phyloP scores from a whole-genome alignment of 2,113 vertebrate genomes.

The Nesoenas mayeri region DNA sequence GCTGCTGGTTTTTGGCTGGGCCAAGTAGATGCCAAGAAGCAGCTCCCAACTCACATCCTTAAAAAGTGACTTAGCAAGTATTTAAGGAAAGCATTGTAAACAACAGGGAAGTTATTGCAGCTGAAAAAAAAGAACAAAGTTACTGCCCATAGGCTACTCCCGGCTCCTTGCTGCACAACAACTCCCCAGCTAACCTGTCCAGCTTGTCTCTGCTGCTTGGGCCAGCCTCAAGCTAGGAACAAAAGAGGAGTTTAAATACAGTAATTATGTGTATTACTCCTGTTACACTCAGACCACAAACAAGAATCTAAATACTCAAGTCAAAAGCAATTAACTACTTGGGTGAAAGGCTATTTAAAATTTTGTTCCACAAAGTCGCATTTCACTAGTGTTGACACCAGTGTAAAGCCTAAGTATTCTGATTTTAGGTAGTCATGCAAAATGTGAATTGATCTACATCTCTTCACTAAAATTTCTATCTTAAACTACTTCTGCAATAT shows the following conservation, averaged over 20 bases:
- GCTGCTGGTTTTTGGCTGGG: not conserved
- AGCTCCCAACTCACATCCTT: not conserved
- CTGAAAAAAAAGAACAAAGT: not conserved
- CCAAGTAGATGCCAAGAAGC: not conserved
- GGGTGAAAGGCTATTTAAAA: not conserved
- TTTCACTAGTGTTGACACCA: not conserved
- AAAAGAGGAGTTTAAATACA: not conserved
- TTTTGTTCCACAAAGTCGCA: not conserved
- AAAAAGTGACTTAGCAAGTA: not conserved
- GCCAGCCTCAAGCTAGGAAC: not conserved
- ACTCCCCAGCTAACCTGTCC: not conserved
- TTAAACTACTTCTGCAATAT: not conserved
- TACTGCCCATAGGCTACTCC: not conserved
- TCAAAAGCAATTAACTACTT: not conserved
- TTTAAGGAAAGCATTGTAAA: not conserved
- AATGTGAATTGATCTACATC: not conserved
- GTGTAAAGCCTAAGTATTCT: not conserved
- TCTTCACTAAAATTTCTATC: not conserved
- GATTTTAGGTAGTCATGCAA: not conserved
- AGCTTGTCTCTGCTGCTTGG: not conserved
- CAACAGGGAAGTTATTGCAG: not conserved
- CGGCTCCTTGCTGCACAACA: not conserved
- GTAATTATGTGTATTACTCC: not conserved
- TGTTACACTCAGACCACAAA: not conserved
- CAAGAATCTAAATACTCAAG: not conserved